Percentiles rank a stretch among this genome's conserved stretches.
Conservation (phyloP, 2,113 vertebrate species). For the Corvus moneduloides region DNA sequence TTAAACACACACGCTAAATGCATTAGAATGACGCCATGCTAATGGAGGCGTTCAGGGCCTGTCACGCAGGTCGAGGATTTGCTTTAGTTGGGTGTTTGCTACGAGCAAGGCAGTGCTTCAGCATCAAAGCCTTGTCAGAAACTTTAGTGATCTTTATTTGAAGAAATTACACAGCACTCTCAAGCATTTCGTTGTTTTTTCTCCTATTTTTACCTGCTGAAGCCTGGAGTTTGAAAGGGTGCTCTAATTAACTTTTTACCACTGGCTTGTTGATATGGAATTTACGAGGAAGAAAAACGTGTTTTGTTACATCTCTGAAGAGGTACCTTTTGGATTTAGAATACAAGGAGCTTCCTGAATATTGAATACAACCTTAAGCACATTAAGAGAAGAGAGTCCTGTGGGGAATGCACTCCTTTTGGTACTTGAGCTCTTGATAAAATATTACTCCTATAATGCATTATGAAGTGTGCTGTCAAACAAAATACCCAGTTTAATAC, state of each 20-base stretch:
- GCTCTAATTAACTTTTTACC: background rate
- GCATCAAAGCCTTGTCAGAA: constrained; percentile 33
- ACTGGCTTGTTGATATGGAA: background rate
- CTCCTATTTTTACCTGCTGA: background rate
- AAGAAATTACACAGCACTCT: background rate
- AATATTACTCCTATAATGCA: background rate
- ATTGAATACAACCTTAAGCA: background rate
- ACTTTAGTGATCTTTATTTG: background rate
- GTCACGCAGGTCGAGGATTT: constrained; percentile 32
- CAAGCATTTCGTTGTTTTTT: background rate
- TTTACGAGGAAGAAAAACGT: background rate
- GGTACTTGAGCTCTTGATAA: background rate
- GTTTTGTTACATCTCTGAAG: background rate
- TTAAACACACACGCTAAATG: constrained; percentile 39
- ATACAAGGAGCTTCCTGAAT: background rate
- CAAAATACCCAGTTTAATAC: background rate
- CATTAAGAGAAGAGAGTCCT: background rate
- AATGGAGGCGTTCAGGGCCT: constrained; percentile 39
- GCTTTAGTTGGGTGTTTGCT: constrained; percentile 46
- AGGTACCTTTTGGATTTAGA: background rate
- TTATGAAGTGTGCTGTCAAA: background rate
- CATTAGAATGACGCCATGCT: constrained; percentile 48
- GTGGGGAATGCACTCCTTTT: background rate
- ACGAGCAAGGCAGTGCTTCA: background rate
- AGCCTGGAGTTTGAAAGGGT: background rate